Evolutionary conservation across 2,113 vertebrate species (phyloP).

Genomic region (Brachypteracias leptosomus): DNA sequence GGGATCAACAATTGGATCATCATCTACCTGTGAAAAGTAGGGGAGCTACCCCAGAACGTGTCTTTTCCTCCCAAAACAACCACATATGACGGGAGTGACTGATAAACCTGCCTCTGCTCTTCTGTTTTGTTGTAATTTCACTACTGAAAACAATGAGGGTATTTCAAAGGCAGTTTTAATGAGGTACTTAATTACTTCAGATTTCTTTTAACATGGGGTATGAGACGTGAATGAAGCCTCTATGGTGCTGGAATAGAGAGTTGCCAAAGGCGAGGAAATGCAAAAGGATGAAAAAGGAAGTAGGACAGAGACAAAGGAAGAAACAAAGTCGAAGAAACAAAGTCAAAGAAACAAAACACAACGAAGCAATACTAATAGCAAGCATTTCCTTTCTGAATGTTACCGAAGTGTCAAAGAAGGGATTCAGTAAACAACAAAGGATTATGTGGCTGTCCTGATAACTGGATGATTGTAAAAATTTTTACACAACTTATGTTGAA

Average conservation of each 20-base stretch:
- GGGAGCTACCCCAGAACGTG: not conserved
- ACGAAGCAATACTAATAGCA: not conserved
- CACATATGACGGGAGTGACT: not conserved
- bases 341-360: not conserved
- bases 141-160: not conserved
- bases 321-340: not conserved
- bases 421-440: not conserved
- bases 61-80: not conserved
- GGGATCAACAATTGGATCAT: not conserved
- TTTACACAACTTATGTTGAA: not conserved
- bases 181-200: not conserved
- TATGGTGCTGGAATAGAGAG: not conserved
- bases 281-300: not conserved
- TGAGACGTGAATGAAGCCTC: not conserved
- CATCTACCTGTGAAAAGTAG: not conserved
- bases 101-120: not conserved
- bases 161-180: not conserved
- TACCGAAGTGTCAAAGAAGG: not conserved
- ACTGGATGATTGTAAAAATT: not conserved
- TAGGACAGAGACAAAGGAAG: not conserved
- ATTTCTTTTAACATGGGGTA: not conserved
- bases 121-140: not conserved
- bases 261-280: not conserved
- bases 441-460: not conserved
- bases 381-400: not conserved